Base-by-base conservation (phyloP, 1,140 invertebrate species). In the Brachionus paranguensis region DNA sequence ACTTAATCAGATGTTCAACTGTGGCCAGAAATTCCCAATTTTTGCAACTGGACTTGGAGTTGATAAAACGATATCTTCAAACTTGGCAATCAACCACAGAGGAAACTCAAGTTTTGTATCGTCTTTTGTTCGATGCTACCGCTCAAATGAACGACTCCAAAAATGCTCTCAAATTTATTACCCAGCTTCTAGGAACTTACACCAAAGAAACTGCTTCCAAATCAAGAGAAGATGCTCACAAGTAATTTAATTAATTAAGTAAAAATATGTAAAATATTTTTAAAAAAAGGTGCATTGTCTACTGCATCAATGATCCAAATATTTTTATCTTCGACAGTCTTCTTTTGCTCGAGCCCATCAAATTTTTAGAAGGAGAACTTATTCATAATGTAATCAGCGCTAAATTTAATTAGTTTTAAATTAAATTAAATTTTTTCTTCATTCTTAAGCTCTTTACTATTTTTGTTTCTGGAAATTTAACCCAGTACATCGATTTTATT, bases 291-390 rank as follows among this genome's bases (percentile, higher is more conserved):
- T 98, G 96, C 89, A 98, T 99, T 88, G 93, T 96, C 17, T 94
- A 96, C 17, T 96, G 95, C 76, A 89, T 99, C 76, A 95, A 94
- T 50, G 96, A 99, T 90, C 95, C 96, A 50, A 95, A 94, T 86
- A 96, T 95, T 86, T 98, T 97, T 89, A 91, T 98, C 11, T 90
- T 99, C 86, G 96, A 99, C 89, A 96, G 97, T 84, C 90, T 99
- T 17, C 90, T 99, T 14, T 92, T 94, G 10, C 89, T 99, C 20
- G 97, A 98, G 90, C 96, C 97, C 14, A 96, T 99, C 1, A 92
- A 94, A 85, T 96, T 96, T 88, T 90, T 98, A n/a, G 95, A 98
- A 90, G 92, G 96, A 84, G 95, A 97, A 91, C 91, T 95, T 0
- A 97, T 98, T 86, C 94, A 98, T 88, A 95, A 98, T 90, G 89